Evolutionary conservation across 2,113 vertebrate genomes (phyloP).

Genomic region (Marmota monax): DNA sequence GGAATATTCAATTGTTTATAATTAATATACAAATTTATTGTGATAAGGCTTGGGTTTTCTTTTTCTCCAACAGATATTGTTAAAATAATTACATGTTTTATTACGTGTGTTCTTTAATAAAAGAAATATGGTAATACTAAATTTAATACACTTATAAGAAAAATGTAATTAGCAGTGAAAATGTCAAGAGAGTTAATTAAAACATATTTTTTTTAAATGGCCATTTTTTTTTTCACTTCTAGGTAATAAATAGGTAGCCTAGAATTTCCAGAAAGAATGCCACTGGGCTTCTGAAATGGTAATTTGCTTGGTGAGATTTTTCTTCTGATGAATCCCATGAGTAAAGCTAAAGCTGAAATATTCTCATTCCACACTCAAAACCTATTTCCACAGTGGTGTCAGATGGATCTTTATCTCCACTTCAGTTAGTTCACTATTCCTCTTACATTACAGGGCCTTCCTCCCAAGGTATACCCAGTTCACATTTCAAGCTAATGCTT

Average conservation of each 20-base stretch:
- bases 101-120: background rate
- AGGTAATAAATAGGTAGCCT: background rate
- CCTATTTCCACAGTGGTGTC: background rate
- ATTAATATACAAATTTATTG: background rate
- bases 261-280: slow-evolving; percentile 25
- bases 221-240: slow-evolving; percentile 11
- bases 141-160: background rate
- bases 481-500: background rate
- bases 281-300: slow-evolving; percentile 33
- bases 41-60: background rate
- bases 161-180: slow-evolving; percentile 32
- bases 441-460: background rate
- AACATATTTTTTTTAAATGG: background rate
- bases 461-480: background rate
- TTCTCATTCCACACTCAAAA: slow-evolving; percentile 7
- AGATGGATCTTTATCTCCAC: background rate
- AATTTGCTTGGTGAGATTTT: background rate
- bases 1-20: background rate
- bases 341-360: background rate
- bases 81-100: slow-evolving; percentile 2
- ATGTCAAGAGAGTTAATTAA: background rate
- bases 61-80: background rate
- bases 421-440: background rate
- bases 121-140: background rate
- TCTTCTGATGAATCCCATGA: slow-evolving; percentile 42